Conservation (phyloP, 2,888 invertebrate genomes). For the Diarsia mendica region DNA sequence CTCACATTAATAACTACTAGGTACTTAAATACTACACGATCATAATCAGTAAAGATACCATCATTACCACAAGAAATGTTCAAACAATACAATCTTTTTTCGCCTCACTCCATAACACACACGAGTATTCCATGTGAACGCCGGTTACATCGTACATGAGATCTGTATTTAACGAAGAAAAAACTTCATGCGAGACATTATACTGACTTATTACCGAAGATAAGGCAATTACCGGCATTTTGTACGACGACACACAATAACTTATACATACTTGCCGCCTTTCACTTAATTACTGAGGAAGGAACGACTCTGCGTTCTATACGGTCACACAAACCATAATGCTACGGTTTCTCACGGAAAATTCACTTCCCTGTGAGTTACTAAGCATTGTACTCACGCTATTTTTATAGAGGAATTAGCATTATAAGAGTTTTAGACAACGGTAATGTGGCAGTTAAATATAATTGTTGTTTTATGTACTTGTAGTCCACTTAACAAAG, state of each 20-base stretch:
- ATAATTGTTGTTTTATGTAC: conserved; percentile 14
- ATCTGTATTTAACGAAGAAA: conserved; percentile 41
- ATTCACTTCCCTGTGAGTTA: conserved; percentile 63
- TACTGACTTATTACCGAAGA: conserved; percentile 45
- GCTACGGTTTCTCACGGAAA: conserved; percentile 60
- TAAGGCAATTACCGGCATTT: conserved; percentile 54
- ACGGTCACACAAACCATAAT: conserved; percentile 57
- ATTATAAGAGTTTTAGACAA: conserved; percentile 43
- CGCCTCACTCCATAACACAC: conserved; percentile 27
- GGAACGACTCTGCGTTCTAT: not conserved
- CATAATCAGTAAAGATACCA: conserved; percentile 27
- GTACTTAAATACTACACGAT: conserved; percentile 19
- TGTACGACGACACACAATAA: conserved; percentile 58
- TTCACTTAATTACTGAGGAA: conserved; percentile 66
- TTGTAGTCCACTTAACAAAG: no score
- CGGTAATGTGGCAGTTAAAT: conserved; percentile 39
- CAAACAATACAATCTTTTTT: conserved; percentile 48
- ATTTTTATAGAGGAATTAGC: conserved; percentile 42
- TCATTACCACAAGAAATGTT: conserved; percentile 5
- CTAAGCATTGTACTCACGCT: conserved; percentile 50
- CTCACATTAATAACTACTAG: conserved; percentile 32
- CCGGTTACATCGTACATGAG: conserved; percentile 11
- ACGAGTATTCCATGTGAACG: conserved; percentile 27
- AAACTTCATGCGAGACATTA: conserved; percentile 18
- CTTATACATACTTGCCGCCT: conserved; percentile 37